phyloP scores from a whole-genome alignment of 1,140 invertebrate genomes.

The Drosophila varians region DNA sequence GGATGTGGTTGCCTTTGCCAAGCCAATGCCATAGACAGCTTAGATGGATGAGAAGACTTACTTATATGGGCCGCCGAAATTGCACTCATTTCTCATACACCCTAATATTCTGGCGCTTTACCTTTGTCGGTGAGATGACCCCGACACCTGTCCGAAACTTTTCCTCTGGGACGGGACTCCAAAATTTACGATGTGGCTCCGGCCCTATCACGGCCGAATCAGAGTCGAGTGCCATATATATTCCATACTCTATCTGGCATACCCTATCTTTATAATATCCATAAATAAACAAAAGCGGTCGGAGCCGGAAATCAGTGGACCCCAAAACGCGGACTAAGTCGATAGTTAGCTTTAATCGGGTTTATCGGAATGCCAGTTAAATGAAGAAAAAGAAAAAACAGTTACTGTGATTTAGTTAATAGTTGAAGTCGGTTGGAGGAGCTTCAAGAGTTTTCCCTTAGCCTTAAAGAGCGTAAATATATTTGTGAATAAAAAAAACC shows the following conservation, averaged over 20 bases:
- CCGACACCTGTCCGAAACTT: slow-evolving; percentile 16
- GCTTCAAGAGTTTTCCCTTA: slow-evolving; percentile 40
- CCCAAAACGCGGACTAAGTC: slow-evolving; percentile 10
- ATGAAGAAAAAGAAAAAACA: slow-evolving; percentile 33
- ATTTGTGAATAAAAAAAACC: neutral
- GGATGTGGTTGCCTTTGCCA: slow-evolving; percentile 6
- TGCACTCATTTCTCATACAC: slow-evolving; percentile 21
- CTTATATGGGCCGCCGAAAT: slow-evolving; percentile 48
- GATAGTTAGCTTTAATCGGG: slow-evolving; percentile 32
- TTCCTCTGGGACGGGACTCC: slow-evolving; percentile 1
- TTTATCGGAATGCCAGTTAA: slow-evolving; percentile 32
- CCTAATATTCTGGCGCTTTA: slow-evolving; percentile 36
- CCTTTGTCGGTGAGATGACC: slow-evolving; percentile 31
- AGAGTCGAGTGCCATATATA: neutral
- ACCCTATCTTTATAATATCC: neutral
- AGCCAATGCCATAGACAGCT: slow-evolving; percentile 47
- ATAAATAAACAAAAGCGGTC: slow-evolving; percentile 30
- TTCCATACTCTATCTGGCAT: neutral
- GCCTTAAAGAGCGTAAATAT: slow-evolving; percentile 7
- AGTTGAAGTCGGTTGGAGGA: slow-evolving; percentile 21
- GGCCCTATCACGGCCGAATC: slow-evolving; percentile 1
- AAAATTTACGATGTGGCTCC: slow-evolving; percentile 25
- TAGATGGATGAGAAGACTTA: slow-evolving; percentile 57
- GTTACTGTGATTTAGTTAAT: slow-evolving; percentile 60
- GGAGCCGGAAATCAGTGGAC: slow-evolving; percentile 23